Evolutionary conservation across 2,797 vertebrate genomes (phyloP), one percentile per base, ranked within the genome.

Genomic region (Columba guinea): DNA sequence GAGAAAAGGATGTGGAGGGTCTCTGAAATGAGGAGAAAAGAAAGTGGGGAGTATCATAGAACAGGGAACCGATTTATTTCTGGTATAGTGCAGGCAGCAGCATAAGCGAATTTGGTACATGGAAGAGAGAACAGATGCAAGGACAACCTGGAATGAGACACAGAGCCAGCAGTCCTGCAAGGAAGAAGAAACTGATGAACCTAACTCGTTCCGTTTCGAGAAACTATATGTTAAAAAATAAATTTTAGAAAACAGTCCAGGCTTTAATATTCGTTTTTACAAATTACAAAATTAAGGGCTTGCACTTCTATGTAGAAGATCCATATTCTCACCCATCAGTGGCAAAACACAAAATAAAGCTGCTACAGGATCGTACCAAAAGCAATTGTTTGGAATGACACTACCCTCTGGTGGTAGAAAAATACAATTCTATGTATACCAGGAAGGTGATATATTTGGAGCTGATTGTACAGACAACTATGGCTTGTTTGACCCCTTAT

Each of bases 371-470:
- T 0, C 12, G 4, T 20, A 16, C 5, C 17, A 18, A 30, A 58
- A 80, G 39, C 16, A 35, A 28, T 88, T 73, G 46, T 64, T 92
- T 60, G 82, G 82, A 69, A 78, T 69, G 32, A 89, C 79, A 84
- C 79, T 81, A 62, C 95, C 95, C 91, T 93, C 96, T 96, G 59
- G 79, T 88, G 96, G 95, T 83, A n/a, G 87, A 41, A 83, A 62
- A 56, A 21, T 10, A 28, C 9, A 73, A 20, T 11, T 71, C 2
- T 18, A 17, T 0, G 6, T 32, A 67, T 27, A 68, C 4, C 15
- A 6, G 17, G n/a, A 69, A 93, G 20, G 59, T 34, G 27, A 62
- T 53, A 10, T 3, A 32, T 6, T n/a, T 37, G 39, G 52, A 56
- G 41, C 22, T 21, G 52, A 15, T 16, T 0, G 0, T 34, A 48